Conservation (phyloP, 2,888 invertebrate species). For the Drosophila pegasa region DNA sequence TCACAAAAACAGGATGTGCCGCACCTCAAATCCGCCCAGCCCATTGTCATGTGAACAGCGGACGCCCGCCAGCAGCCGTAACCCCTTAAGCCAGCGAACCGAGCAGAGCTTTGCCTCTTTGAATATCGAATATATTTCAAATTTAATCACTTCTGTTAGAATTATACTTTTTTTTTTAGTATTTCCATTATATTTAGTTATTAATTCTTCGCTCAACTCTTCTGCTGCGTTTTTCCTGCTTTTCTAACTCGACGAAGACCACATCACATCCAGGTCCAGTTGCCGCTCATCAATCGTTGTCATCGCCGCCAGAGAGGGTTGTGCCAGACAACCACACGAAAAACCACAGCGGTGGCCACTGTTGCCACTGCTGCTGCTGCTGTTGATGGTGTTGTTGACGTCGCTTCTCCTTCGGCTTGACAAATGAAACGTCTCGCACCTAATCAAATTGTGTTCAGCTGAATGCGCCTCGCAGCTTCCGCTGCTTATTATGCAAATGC, state of each 20-base stretch:
- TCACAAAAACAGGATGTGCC: constrained; percentile 36
- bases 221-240: background rate
- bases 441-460: constrained; percentile 74
- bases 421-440: constrained; percentile 73
- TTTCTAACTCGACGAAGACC: constrained; percentile 34
- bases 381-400: constrained; percentile 21
- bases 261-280: constrained; percentile 49
- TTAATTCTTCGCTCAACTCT: background rate
- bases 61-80: constrained; percentile 63
- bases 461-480: constrained; percentile 69
- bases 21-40: constrained; percentile 56
- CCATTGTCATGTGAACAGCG: constrained; percentile 68
- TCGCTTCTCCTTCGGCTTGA: constrained; percentile 55
- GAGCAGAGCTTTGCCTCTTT: constrained; percentile 17
- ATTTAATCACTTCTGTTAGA: background rate
- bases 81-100: constrained; percentile 22
- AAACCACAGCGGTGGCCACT: constrained; percentile 45
- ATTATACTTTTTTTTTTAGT: background rate
- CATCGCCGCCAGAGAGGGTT: constrained; percentile 46
- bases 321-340: constrained; percentile 25
- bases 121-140: background rate
- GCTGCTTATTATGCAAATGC: constrained; percentile 71
- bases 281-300: constrained; percentile 68
- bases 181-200: background rate
- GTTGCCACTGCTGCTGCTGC: constrained; percentile 26